Conservation (phyloP, 2,113 vertebrate genomes). For the Pomatorhinus ruficollis region DNA sequence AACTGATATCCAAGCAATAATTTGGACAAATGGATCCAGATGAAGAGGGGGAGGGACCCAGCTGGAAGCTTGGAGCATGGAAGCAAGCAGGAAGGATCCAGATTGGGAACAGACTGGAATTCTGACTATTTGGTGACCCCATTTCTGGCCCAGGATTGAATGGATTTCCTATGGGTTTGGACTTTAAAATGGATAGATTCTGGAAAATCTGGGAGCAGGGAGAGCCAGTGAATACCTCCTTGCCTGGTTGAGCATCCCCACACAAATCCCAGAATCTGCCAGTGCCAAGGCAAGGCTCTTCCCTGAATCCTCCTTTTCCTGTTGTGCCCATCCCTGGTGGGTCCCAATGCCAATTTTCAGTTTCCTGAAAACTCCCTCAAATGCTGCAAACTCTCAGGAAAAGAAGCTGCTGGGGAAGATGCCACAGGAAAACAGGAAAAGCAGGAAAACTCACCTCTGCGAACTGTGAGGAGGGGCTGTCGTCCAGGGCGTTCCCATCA, state of each 20-base stretch:
- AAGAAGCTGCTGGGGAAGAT: background rate
- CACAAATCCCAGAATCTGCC: background rate
- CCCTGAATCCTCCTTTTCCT: background rate
- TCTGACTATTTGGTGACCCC: background rate
- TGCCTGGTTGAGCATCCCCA: background rate
- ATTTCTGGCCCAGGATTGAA: background rate
- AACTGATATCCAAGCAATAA: background rate
- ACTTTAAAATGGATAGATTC: background rate
- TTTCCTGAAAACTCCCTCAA: background rate
- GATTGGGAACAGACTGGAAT: background rate
- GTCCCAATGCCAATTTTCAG: background rate
- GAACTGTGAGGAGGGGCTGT: background rate
- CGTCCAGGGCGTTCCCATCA: background rate
- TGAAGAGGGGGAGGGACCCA: background rate
- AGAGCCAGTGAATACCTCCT: background rate
- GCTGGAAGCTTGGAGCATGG: fast-evolving
- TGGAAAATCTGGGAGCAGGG: background rate
- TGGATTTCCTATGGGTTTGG: background rate
- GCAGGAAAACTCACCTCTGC: background rate
- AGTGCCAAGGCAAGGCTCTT: background rate
- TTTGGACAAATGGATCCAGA: background rate
- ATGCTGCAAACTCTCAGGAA: too few species aligned
- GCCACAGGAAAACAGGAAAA: background rate
- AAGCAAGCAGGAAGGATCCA: background rate
- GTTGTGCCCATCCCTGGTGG: fast-evolving